Conservation (phyloP, 2,113 vertebrate species). For the Hemiscyllium ocellatum region DNA sequence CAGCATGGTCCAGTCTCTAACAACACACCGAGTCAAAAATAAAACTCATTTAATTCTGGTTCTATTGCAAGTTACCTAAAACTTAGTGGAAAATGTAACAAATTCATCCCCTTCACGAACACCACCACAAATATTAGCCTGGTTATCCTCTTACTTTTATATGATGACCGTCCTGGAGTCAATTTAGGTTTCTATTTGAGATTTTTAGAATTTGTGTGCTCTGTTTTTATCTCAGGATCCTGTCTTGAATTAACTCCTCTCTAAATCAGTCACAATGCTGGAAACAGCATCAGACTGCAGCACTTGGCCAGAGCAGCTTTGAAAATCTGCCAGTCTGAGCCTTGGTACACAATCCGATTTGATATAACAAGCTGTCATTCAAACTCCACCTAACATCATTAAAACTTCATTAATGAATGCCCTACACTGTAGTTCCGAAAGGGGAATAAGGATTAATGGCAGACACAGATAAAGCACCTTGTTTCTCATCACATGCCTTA, state of each 20-base stretch:
- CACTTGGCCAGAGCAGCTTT: background rate
- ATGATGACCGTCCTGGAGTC: background rate
- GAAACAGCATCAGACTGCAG: background rate
- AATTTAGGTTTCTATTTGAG: background rate
- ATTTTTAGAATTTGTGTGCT: background rate
- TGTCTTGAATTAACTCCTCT: background rate
- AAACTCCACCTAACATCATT: background rate
- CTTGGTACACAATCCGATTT: background rate
- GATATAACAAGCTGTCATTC: background rate
- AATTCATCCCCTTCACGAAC: background rate
- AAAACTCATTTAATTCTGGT: background rate
- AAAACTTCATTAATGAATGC: background rate
- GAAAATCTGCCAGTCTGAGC: background rate
- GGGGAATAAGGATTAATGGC: background rate
- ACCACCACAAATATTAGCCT: background rate
- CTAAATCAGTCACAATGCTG: background rate
- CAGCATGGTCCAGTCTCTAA: background rate
- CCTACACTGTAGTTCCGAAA: background rate
- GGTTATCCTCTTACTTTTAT: background rate
- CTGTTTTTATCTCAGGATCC: background rate
- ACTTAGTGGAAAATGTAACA: no score
- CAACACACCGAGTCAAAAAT: background rate
- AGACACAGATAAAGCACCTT: background rate
- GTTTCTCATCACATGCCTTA: background rate
- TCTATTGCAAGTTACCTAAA: no score